Evolutionary conservation across 2,797 vertebrate genomes (phyloP), one percentile per base, ranked within the genome.

Genomic region (Tangara arthus): DNA sequence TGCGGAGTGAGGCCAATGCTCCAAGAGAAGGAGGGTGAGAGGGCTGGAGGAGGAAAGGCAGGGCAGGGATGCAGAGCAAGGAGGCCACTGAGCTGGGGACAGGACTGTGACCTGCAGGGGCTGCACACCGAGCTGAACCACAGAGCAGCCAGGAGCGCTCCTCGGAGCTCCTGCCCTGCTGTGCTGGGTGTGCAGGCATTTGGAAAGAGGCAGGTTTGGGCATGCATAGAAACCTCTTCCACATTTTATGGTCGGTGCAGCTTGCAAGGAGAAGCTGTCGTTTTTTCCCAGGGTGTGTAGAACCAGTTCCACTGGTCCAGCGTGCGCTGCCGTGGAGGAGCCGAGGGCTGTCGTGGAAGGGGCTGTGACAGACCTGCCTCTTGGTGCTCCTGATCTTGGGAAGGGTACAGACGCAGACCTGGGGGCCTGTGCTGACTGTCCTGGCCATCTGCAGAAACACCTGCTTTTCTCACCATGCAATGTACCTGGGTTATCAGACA

Each of bases 251-350:
- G 96, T 95, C 57, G 0, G 27, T 81, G 79, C 86, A 91, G 84
- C 94, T 96, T 95, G 89, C 83, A 89, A 86, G 84, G 81, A 95
- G 94, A 97, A 97, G 96, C 97, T 97, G 93, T 97, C 95, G 96
- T 98, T 96, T 97, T 95, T 94, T 95, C 90, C 89, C 94, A 96
- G 97, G 97, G 97, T n/a, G 94, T 97, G 97, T 96, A 96, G 90
- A 98, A 98, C 98, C 97, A 93, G 98, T 98, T 98, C 77, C 3
- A 12, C 98, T 71, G 69, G 97, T 96, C 90, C n/a, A 60, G 87
- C 55, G 4, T 95, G 94, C 2, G 34, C 39, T 0, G 4, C 23
- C 7, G 61, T 0, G 0, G 55, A 17, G 3, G 93, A 97, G 96
- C 92, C 79, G 44, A 94, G 65, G 69, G 23, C 80, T 88, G 72